Evolutionary conservation across 2,113 vertebrate genomes (phyloP), one percentile per base, ranked within the genome.

Genomic region (Atractosteus spatula): DNA sequence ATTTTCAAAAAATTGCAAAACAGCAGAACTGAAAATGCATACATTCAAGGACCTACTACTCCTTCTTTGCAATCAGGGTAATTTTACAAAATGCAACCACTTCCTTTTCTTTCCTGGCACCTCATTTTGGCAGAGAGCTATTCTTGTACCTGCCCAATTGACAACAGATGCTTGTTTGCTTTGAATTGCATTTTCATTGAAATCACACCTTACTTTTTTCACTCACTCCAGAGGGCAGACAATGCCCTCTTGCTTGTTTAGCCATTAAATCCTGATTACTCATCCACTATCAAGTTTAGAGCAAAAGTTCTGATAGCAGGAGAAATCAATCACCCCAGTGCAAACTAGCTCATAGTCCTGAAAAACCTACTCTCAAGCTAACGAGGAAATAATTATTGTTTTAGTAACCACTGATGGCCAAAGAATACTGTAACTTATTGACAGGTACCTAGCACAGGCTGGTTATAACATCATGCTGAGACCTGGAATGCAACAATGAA

Each of bases 261-360:
- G 62, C 70, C 56, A 75, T 79, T 74, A 69, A 69, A 67, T 41
- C 61, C 69, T 41, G 62, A 76, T 76, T 66, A 5, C 8, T 72
- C 61, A 57, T 41, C 43, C 12, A 8, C 62, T 69, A 57, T 62
- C 66, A 59, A 41, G 55, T 56, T 44, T 13, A 7, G 42, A 11
- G 56, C 62, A 45, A 54, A 13, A 59, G 16, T 70, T 72, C 55
- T 41, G 17, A 69, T 41, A 68, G 6, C 65, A 66, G 43, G 16
- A 41, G 41, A 62, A 62, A 77, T 71, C 67, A 77, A 77, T 79
- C 59, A 74, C 69, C 42, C 41, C 69, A 72, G 64, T 69, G 70
- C 70, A 72, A 65, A 69, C 66, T 68, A 7, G n/a, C 62, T 1
- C 59, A 57, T 10, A n/a, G 59, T 42, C 16, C 55, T 17, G 3